These are phyloP conservation scores for Seira sanloemensis DNA, from an alignment of 2,888 invertebrate species.

Conservation along the genomic window DNA sequence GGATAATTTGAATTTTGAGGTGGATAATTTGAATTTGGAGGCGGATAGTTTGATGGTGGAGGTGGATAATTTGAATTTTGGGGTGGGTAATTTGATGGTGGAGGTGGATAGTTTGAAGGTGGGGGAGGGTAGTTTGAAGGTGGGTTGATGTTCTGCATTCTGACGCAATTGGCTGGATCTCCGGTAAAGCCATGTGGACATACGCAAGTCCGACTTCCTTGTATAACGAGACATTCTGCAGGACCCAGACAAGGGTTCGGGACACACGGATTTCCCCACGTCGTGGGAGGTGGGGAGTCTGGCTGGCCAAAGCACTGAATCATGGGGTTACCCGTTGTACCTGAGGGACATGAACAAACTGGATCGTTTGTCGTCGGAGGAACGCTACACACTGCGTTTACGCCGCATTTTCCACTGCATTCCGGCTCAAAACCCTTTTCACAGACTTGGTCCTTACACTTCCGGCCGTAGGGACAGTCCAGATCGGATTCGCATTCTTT, in stretches of 20 bases:
- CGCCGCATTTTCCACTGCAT: constrained; percentile 47
- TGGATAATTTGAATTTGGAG: too few species aligned
- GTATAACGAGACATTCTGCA: constrained; percentile 40
- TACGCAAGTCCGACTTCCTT: constrained; percentile 40
- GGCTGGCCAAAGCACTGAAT: constrained; percentile 23
- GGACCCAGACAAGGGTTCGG: constrained; percentile 56
- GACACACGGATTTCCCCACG: constrained; percentile 44
- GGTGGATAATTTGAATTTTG: neutral
- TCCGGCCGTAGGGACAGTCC: constrained; percentile 55
- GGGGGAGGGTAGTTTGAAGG: neutral
- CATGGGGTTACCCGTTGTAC: constrained; percentile 55
- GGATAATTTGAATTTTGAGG: neutral
- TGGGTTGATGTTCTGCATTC: neutral
- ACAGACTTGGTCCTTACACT: constrained; percentile 36
- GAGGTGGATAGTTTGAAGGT: neutral
- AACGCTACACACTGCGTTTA: constrained; percentile 41
- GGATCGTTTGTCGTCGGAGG: constrained; percentile 41
- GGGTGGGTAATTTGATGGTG: too few species aligned
- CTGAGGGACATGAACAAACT: constrained; percentile 49
- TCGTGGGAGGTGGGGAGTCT: neutral
- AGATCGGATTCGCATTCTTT: constrained; percentile 45
- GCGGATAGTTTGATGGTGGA: neutral
- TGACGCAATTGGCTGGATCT: constrained; percentile 46
- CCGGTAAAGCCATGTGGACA: constrained; percentile 50
- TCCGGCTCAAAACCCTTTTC: constrained; percentile 28